A percentile compares a stretch with the other conserved stretches of the same genome.
Conservation (phyloP, 1,140 invertebrate genomes). For the Probaryconus sp. region DNA sequence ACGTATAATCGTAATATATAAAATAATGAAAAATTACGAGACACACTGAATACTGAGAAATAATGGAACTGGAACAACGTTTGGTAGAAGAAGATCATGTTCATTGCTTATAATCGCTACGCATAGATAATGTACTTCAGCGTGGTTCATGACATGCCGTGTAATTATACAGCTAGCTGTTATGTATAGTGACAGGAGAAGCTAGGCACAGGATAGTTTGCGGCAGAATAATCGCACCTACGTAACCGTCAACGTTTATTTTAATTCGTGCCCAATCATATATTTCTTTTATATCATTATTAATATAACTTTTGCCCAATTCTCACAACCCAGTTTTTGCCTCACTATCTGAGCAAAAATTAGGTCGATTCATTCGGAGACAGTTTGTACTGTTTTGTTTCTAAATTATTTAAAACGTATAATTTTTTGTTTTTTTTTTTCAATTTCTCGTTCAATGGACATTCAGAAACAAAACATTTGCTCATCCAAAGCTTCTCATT, state of each 20-base stretch:
- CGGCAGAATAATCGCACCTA: constrained; percentile 71
- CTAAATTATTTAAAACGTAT: too few species aligned
- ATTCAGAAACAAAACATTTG: too few species aligned
- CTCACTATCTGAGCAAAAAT: constrained; percentile 9
- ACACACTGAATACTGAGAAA: constrained; percentile 5
- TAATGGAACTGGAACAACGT: constrained; percentile 5
- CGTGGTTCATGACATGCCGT: constrained; percentile 70
- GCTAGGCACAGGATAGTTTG: constrained; percentile 78
- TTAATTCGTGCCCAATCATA: constrained; percentile 15
- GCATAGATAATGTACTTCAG: constrained; percentile 51
- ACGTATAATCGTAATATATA: constrained; percentile 4
- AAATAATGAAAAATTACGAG: background rate
- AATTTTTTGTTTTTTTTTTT: too few species aligned
- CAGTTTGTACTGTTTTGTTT: too few species aligned
- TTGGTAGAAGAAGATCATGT: constrained; percentile 7
- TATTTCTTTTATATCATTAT: background rate
- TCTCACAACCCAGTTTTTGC: too few species aligned
- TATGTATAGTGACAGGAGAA: constrained; percentile 79
- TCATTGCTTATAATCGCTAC: constrained; percentile 30
- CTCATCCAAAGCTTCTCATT: background rate
- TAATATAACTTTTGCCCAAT: too few species aligned
- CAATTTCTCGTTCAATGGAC: too few species aligned
- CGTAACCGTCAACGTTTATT: constrained; percentile 54
- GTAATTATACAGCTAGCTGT: constrained; percentile 78
- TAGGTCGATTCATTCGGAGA: too few species aligned